phyloP scores from a whole-genome alignment of 2,888 invertebrate species.

The Crossocerus cetratus region DNA sequence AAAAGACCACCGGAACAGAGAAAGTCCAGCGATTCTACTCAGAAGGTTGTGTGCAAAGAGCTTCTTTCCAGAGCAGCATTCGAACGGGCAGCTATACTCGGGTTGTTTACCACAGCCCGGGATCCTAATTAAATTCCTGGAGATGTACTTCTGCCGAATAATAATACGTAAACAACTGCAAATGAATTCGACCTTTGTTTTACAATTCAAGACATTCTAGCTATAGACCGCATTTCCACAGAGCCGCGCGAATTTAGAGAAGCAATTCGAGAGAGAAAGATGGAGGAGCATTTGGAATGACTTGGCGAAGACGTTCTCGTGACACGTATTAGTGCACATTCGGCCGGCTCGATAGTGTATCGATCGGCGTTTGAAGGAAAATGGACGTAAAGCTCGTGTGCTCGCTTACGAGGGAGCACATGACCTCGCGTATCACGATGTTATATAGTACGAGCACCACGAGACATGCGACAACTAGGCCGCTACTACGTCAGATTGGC shows the following conservation, averaged over 20 bases:
- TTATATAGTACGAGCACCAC: constrained; percentile 25
- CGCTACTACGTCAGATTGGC: constrained; percentile 50
- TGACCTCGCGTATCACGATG: constrained; percentile 43
- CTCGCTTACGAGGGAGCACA: constrained; percentile 21
- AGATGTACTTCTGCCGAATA: no score
- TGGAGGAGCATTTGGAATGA: constrained; percentile 6
- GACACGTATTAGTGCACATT: constrained; percentile 44
- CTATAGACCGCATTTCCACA: no score
- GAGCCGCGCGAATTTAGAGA: no score
- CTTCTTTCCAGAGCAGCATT: no score
- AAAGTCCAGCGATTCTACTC: no score
- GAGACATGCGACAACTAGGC: constrained; percentile 51
- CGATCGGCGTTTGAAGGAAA: constrained; percentile 33
- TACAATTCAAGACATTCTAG: no score
- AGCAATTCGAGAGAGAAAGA: background rate
- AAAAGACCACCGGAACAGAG: background rate
- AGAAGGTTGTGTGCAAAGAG: no score
- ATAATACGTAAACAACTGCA: no score
- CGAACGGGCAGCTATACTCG: no score
- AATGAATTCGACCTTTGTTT: no score
- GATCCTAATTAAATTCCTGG: no score
- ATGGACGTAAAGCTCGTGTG: constrained; percentile 25
- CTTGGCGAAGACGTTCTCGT: constrained; percentile 19
- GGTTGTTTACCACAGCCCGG: no score
- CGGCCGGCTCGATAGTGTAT: constrained; percentile 48